phyloP scores from a whole-genome alignment of 2,797 vertebrate genomes.

The Holocentrus rufus region DNA sequence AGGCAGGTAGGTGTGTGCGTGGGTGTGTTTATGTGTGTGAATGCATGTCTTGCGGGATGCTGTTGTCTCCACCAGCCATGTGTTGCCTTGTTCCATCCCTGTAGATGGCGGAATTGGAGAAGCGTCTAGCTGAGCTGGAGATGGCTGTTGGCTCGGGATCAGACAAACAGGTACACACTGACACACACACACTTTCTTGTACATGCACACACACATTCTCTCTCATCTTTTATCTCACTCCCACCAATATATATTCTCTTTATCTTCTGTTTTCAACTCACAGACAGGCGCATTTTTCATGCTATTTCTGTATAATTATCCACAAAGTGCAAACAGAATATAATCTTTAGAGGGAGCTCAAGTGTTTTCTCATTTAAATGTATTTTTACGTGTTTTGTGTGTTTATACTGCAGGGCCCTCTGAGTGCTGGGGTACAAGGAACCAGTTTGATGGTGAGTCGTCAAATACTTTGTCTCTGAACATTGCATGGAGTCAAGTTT shows the following conservation, averaged over 20 bases:
- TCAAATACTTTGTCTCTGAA: conserved; percentile 6
- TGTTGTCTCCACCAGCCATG: conserved; percentile 50
- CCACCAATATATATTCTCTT: conserved; percentile 5
- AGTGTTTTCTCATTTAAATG: conserved; percentile 26
- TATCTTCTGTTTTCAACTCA: conserved; percentile 23
- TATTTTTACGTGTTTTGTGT: conserved; percentile 41
- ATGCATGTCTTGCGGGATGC: conserved; percentile 36
- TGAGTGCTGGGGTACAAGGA: conserved; percentile 89
- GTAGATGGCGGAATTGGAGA: conserved; percentile 92
- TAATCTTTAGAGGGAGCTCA: conserved; percentile 12
- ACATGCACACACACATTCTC: not conserved
- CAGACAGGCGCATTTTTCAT: conserved; percentile 27
- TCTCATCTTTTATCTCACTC: conserved; percentile 19
- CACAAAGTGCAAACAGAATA: conserved; percentile 34
- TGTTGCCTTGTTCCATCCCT: conserved; percentile 46
- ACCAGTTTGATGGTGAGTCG: conserved; percentile 88
- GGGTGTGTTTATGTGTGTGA: not conserved
- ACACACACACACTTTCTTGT: conserved; percentile 7
- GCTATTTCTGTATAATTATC: conserved; percentile 26
- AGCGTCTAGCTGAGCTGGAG: conserved; percentile 92
- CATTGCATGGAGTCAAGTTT: conserved; percentile 23
- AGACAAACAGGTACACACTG: conserved; percentile 87
- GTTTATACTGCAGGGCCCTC: conserved; percentile 84
- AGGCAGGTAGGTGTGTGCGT: conserved; percentile 12
- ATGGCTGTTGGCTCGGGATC: conserved; percentile 87